These are phyloP conservation scores for Pseudomyrmex pallidus DNA, from an alignment of 1,140 invertebrate species.

Conservation along the genomic window DNA sequence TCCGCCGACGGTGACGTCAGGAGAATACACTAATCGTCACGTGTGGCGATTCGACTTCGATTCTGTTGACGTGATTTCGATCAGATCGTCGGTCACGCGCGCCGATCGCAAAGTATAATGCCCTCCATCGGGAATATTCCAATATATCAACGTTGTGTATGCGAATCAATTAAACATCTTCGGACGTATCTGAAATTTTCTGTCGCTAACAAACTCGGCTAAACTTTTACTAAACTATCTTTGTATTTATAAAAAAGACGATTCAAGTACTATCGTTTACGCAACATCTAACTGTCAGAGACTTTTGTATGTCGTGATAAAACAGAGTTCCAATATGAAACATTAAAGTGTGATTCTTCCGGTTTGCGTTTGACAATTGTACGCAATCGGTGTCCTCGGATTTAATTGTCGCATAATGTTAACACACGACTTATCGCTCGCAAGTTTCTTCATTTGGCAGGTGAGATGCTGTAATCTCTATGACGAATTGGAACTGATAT, in stretches of 20 bases:
- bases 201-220: neutral
- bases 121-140: slow-evolving; percentile 13
- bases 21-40: slow-evolving; percentile 32
- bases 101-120: slow-evolving; percentile 11
- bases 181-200: neutral
- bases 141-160: slow-evolving; percentile 2
- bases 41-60: slow-evolving; percentile 12
- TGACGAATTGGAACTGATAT: neutral
- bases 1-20: slow-evolving; percentile 24
- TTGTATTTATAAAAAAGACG: neutral
- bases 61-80: slow-evolving; percentile 8
- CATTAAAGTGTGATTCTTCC: neutral
- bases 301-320: neutral
- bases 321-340: neutral
- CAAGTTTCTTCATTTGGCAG: neutral
- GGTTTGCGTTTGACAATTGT: neutral
- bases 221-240: neutral
- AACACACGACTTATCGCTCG: neutral
- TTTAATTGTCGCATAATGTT: slow-evolving; percentile 13
- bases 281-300: neutral
- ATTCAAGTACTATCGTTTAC: neutral
- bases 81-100: slow-evolving; percentile 28
- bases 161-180: slow-evolving; percentile 4
- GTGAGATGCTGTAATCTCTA: neutral
- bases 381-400: neutral